Conservation (phyloP, 2,888 invertebrate genomes). For the Eustalomyia histrio region DNA sequence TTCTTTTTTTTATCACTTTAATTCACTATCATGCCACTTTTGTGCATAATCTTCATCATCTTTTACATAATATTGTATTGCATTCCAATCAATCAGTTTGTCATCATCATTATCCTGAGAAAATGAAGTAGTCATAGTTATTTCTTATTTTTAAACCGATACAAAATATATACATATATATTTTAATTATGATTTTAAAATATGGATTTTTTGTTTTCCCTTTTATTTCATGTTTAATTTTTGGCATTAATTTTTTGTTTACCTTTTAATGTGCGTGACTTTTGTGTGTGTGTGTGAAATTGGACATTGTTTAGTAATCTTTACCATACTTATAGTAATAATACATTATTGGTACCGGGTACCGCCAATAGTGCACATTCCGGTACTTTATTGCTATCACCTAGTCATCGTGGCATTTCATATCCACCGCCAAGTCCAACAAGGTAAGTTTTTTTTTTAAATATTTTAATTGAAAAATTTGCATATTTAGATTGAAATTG, state of each 20-base stretch:
- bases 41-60: constrained; percentile 6
- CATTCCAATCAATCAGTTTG: constrained; percentile 42
- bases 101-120: constrained; percentile 28
- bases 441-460: constrained; percentile 73
- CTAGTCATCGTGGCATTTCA: constrained; percentile 86
- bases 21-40: constrained; percentile 7
- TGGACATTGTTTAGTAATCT: constrained; percentile 73
- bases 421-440: constrained; percentile 91
- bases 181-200: constrained; percentile 7
- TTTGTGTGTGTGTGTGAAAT: constrained; percentile 63
- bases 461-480: background rate
- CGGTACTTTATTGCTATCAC: constrained; percentile 80
- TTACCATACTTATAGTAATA: constrained; percentile 80
- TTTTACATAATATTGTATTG: constrained; percentile 6
- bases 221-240: constrained; percentile 19
- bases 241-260: constrained; percentile 47
- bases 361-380: constrained; percentile 75
- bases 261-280: constrained; percentile 45
- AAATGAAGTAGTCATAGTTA: constrained; percentile 5
- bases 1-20: constrained; percentile 16
- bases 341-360: constrained; percentile 82
- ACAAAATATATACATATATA: too few relatives aligned
- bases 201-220: constrained; percentile 25
- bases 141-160: constrained; percentile 7
- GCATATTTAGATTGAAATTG: too few relatives aligned